A percentile compares a stretch with the other conserved stretches of the same genome.
These are phyloP conservation scores for Sitta carolinensis DNA, from an alignment of 2,797 vertebrate species.

Conservation along the genomic window DNA sequence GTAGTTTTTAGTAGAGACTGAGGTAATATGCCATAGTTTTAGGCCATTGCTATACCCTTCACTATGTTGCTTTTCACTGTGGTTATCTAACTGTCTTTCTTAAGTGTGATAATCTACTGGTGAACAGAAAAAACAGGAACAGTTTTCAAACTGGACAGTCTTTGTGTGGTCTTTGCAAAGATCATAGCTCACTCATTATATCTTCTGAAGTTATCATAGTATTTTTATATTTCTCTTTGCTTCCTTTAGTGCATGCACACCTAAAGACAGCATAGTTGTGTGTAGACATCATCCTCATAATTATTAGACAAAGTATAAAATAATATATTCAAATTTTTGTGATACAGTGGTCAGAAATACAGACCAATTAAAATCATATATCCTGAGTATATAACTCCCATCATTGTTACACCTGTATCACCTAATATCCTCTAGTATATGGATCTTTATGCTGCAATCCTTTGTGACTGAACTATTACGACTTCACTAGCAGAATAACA, in stretches of 20 bases:
- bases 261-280: background rate
- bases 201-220: background rate
- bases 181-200: background rate
- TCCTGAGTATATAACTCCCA: background rate
- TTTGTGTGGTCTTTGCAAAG: background rate
- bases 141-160: background rate
- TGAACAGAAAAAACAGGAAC: background rate
- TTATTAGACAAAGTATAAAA: background rate
- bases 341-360: background rate
- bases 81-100: background rate
- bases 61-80: background rate
- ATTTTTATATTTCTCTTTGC: background rate
- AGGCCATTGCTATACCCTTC: fast-evolving
- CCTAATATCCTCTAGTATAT: background rate
- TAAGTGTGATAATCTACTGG: background rate
- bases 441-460: background rate
- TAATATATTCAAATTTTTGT: background rate
- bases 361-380: background rate
- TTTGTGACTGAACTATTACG: background rate
- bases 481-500: background rate
- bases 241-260: background rate
- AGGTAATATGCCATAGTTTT: background rate
- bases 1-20: background rate
- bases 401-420: background rate
- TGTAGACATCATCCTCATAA: background rate